phyloP scores from a whole-genome alignment of 2,888 invertebrate genomes.

The Belgica antarctica region DNA sequence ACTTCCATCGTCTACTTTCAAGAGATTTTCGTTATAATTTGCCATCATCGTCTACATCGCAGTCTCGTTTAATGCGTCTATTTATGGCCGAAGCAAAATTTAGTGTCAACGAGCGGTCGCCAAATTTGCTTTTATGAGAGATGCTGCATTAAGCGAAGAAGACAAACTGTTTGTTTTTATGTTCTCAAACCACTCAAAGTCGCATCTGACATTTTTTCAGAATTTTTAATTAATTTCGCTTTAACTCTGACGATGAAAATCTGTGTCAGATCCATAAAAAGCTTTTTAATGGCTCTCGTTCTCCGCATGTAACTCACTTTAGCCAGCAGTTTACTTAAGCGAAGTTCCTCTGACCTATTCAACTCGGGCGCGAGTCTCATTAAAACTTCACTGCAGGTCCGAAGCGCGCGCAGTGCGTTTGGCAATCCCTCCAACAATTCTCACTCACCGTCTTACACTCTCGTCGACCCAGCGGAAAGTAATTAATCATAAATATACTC shows the following conservation, averaged over 20 bases:
- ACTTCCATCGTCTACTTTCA: neutral
- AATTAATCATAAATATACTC: slow-evolving; percentile 31
- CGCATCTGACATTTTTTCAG: neutral
- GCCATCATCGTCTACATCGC: neutral
- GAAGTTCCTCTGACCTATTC: slow-evolving; percentile 40
- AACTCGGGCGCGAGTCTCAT: slow-evolving; percentile 32
- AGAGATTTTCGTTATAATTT: neutral
- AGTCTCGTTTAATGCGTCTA: neutral
- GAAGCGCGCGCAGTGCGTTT: neutral
- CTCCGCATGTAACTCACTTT: no score
- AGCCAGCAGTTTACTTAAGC: no score
- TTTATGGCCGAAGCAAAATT: neutral
- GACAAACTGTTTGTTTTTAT: no score
- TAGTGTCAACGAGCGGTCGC: no score
- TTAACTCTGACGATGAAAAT: neutral
- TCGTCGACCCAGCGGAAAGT: no score
- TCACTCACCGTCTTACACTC: no score
- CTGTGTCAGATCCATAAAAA: slow-evolving; percentile 40
- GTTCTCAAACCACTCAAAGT: neutral
- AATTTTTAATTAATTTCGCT: neutral
- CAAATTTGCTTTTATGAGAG: neutral
- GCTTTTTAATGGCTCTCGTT: slow-evolving; percentile 21
- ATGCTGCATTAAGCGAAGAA: neutral
- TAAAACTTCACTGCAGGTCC: neutral
- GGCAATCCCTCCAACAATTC: slow-evolving; percentile 29